Percentiles rank a stretch among this genome's conserved stretches.
Evolutionary conservation across 1,140 invertebrate species (phyloP).

Genomic region (Microplitis mediator): DNA sequence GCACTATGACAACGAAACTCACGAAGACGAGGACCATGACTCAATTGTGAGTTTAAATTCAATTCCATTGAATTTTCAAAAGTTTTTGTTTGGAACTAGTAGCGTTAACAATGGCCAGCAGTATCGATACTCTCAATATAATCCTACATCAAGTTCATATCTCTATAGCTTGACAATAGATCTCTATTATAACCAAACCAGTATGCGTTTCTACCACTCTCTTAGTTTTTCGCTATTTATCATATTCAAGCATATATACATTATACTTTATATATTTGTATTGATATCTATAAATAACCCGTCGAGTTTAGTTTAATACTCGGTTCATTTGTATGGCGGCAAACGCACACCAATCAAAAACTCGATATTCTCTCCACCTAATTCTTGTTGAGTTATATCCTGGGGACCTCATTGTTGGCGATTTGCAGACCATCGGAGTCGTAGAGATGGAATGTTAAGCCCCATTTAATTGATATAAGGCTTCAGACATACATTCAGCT

Average conservation of each 20-base stretch:
- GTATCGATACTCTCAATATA: conserved; percentile 25
- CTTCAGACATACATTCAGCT: background rate
- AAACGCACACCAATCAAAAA: background rate
- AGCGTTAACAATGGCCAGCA: conserved; percentile 11
- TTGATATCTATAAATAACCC: conserved; percentile 8
- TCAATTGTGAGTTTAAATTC: conserved; percentile 14
- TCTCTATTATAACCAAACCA: conserved; percentile 26
- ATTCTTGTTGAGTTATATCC: conserved; percentile 15
- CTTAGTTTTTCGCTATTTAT: background rate
- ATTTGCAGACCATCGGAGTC: conserved; percentile 29
- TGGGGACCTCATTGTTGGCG: conserved; percentile 28
- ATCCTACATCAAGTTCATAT: conserved; percentile 27
- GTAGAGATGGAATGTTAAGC: conserved; percentile 34
- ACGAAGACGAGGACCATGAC: background rate
- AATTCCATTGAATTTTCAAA: conserved; percentile 14
- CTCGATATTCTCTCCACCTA: conserved; percentile 11
- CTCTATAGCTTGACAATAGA: conserved; percentile 21
- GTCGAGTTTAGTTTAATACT: background rate
- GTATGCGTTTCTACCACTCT: conserved; percentile 6
- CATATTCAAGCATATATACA: no score
- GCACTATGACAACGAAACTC: no score
- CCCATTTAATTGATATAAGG: conserved; percentile 36
- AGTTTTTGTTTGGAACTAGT: conserved; percentile 16
- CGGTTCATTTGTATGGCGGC: background rate
- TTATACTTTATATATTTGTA: no score